phyloP scores from a whole-genome alignment of 2,888 invertebrate species.

The Exephanes ischioxanthus region DNA sequence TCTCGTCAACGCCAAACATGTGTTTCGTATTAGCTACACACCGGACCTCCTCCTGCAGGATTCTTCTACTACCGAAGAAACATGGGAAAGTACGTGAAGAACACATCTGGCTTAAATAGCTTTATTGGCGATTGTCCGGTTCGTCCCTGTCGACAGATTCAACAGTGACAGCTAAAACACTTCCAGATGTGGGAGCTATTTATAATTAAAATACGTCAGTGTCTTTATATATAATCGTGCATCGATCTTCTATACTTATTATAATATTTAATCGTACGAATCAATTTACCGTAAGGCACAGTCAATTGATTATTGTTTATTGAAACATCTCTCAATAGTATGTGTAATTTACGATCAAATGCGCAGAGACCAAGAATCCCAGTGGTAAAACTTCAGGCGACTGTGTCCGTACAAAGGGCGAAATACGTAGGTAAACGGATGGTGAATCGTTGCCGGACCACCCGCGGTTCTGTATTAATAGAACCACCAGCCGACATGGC shows the following conservation, averaged over 20 bases:
- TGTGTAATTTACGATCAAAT: constrained; percentile 2
- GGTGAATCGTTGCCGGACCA: constrained; percentile 70
- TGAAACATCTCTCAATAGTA: not conserved
- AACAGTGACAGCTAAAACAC: constrained; percentile 5
- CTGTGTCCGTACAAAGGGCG: constrained; percentile 34
- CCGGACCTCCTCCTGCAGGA: constrained; percentile 35
- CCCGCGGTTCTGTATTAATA: constrained; percentile 80
- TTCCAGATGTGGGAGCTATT: constrained; percentile 24
- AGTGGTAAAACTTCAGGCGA: not conserved
- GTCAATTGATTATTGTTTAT: not conserved
- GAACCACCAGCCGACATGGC: constrained; percentile 80
- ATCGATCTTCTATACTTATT: not conserved
- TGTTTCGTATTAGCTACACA: constrained; percentile 80
- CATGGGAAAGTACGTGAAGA: constrained; percentile 75
- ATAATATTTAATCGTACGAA: not conserved
- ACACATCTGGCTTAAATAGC: constrained; percentile 76
- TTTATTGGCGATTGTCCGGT: constrained; percentile 75
- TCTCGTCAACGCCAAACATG: constrained; percentile 70
- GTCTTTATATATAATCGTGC: not conserved
- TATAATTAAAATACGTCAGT: not conserved
- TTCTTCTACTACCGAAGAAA: constrained; percentile 60
- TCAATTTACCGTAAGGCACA: not conserved
- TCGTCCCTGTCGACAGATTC: constrained; percentile 6
- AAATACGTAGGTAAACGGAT: constrained; percentile 65
- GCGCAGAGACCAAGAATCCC: not conserved